Conservation (phyloP, 2,113 vertebrate species). For the Balaenoptera acutorostrata region DNA sequence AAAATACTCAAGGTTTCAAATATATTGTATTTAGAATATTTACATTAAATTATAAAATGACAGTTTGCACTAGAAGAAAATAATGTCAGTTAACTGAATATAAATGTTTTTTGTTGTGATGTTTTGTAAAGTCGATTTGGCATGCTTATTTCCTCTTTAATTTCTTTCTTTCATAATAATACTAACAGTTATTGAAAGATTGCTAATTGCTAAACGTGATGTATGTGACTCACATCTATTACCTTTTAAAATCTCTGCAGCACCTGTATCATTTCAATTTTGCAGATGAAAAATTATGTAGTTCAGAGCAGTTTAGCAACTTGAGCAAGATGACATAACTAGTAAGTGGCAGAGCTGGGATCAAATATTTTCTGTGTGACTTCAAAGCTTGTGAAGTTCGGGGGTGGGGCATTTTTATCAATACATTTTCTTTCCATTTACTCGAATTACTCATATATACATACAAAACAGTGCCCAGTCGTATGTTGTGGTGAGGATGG, state of each 20-base stretch:
- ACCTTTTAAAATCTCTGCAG: not conserved
- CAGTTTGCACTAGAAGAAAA: not conserved
- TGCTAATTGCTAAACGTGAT: not conserved
- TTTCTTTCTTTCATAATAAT: not conserved
- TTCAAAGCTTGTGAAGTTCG: not conserved
- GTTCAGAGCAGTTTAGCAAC: not conserved
- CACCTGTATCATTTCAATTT: not conserved
- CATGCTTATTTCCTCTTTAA: not conserved
- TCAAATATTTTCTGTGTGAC: not conserved
- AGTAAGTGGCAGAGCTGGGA: not conserved
- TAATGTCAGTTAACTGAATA: not conserved
- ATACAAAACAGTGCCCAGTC: not conserved
- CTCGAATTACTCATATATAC: not conserved
- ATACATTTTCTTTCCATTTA: not conserved
- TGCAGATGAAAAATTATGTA: not conserved
- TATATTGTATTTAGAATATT: not conserved
- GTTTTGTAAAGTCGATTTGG: not conserved
- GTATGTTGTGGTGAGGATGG: not conserved
- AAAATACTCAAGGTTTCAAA: not conserved
- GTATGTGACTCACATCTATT: not conserved
- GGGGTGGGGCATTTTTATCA: not conserved
- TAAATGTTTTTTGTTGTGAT: not conserved
- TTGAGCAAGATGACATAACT: not conserved
- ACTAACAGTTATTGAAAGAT: not conserved
- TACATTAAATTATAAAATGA: not conserved